These are phyloP conservation scores for Hydropotes inermis DNA, from an alignment of 2,113 vertebrate genomes.

Conservation along the genomic window DNA sequence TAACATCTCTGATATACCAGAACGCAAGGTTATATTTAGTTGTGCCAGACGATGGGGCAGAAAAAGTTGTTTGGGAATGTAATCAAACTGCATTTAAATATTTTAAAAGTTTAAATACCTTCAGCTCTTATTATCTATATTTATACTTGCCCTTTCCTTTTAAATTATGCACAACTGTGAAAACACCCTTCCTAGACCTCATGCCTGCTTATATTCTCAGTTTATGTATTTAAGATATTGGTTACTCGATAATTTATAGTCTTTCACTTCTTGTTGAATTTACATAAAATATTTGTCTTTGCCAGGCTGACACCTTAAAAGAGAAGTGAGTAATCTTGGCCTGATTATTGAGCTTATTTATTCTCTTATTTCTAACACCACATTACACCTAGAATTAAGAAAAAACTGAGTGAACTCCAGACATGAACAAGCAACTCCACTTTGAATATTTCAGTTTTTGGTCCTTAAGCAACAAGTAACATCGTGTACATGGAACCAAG, in stretches of 20 bases:
- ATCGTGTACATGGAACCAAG: not conserved
- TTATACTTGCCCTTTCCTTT: slow-evolving; percentile 58
- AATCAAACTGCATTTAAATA: slow-evolving; percentile 76
- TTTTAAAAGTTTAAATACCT: slow-evolving; percentile 63
- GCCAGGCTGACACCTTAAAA: not conserved
- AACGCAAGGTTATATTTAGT: slow-evolving; percentile 63
- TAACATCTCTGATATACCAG: slow-evolving; percentile 14
- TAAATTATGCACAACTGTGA: slow-evolving; percentile 58
- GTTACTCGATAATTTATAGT: slow-evolving; percentile 51
- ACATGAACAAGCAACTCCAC: not conserved
- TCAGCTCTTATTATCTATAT: slow-evolving; percentile 54
- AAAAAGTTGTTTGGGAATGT: slow-evolving; percentile 59
- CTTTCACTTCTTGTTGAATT: slow-evolving; percentile 49
- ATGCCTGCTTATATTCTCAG: slow-evolving; percentile 25
- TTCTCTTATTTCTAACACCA: not conserved
- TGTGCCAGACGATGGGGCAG: slow-evolving; percentile 13
- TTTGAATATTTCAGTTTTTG: not conserved
- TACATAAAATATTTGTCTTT: slow-evolving; percentile 61
- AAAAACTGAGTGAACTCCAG: not conserved
- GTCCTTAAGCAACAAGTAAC: not conserved
- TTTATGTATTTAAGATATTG: slow-evolving; percentile 49
- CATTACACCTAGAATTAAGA: not conserved
- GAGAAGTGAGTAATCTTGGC: not conserved
- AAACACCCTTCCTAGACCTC: slow-evolving; percentile 45
- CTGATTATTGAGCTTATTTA: slow-evolving; percentile 7